Conservation (phyloP, 2,888 invertebrate species). For the Baccha elongata region DNA sequence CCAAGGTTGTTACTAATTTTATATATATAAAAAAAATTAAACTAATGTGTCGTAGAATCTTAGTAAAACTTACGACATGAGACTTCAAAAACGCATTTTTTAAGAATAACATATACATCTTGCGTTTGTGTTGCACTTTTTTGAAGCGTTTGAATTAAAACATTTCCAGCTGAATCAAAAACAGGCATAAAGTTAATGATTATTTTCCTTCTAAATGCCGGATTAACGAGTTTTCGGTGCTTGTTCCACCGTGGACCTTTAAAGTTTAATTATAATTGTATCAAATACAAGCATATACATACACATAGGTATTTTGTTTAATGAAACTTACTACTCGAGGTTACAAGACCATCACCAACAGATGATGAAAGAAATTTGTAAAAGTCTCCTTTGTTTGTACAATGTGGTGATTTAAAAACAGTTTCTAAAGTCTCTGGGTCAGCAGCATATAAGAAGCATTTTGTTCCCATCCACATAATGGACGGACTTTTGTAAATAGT, state of each 20-base stretch:
- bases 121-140: constrained; percentile 74
- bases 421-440: constrained; percentile 80
- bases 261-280: too few relatives aligned
- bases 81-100: constrained; percentile 79
- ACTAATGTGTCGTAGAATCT: not conserved
- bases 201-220: constrained; percentile 79
- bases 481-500: constrained; percentile 77
- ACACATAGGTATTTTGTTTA: not conserved
- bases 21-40: not conserved
- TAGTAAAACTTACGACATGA: constrained; percentile 79
- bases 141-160: constrained; percentile 76
- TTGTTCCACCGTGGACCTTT: constrained; percentile 79
- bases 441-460: constrained; percentile 80
- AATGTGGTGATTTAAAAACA: constrained; percentile 79
- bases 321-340: constrained; percentile 78
- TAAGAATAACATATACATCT: constrained; percentile 79
- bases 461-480: constrained; percentile 80
- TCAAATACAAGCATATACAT: too few relatives aligned
- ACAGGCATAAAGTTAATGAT: constrained; percentile 79
- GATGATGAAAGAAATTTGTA: constrained; percentile 79
- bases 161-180: constrained; percentile 78
- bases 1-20: constrained; percentile 80
- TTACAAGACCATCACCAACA: constrained; percentile 80
- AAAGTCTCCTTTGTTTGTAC: constrained; percentile 80
- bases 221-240: constrained; percentile 80